These are phyloP conservation scores for Drosophila dives DNA, from an alignment of 2,888 invertebrate species.

Conservation along the genomic window DNA sequence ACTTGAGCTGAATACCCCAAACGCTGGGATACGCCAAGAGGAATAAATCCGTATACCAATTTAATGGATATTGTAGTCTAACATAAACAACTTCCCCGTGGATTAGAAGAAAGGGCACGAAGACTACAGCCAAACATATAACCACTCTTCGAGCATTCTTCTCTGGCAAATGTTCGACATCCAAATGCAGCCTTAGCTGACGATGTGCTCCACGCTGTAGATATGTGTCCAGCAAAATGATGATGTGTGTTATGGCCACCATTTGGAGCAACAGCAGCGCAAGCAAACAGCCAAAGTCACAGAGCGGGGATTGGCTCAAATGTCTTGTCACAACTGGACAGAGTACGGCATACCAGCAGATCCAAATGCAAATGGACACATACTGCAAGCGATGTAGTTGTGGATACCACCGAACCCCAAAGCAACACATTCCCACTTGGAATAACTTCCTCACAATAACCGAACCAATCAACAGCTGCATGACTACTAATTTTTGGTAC, in stretches of 20 bases:
- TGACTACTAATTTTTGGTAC: slow-evolving; percentile 1
- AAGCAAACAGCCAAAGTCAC: slow-evolving; percentile 46
- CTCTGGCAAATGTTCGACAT: background rate
- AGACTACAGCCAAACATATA: background rate
- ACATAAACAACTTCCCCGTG: background rate
- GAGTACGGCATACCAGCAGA: slow-evolving; percentile 41
- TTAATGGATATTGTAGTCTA: background rate
- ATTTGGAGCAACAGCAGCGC: slow-evolving; percentile 17
- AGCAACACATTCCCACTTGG: slow-evolving; percentile 20
- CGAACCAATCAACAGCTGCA: slow-evolving; percentile 4
- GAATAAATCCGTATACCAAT: slow-evolving; percentile 3
- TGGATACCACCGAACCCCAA: slow-evolving; percentile 36
- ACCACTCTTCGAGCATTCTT: background rate
- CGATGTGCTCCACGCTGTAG: slow-evolving; percentile 1
- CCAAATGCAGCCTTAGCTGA: background rate
- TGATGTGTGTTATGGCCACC: slow-evolving; percentile 33
- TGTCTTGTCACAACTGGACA: slow-evolving; percentile 2
- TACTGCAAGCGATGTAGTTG: slow-evolving; percentile 33
- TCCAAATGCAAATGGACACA: slow-evolving; percentile 37
- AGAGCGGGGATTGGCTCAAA: background rate
- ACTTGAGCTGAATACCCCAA: slow-evolving; percentile 51
- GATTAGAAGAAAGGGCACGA: slow-evolving; percentile 13
- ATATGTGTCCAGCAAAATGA: slow-evolving; percentile 45
- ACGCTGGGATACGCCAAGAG: slow-evolving; percentile 31
- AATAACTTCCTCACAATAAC: slow-evolving; percentile 11